Percentiles rank a stretch among this genome's conserved stretches.
Evolutionary conservation across 2,888 invertebrate genomes (phyloP).

Genomic region (Tetranychus truncatus): DNA sequence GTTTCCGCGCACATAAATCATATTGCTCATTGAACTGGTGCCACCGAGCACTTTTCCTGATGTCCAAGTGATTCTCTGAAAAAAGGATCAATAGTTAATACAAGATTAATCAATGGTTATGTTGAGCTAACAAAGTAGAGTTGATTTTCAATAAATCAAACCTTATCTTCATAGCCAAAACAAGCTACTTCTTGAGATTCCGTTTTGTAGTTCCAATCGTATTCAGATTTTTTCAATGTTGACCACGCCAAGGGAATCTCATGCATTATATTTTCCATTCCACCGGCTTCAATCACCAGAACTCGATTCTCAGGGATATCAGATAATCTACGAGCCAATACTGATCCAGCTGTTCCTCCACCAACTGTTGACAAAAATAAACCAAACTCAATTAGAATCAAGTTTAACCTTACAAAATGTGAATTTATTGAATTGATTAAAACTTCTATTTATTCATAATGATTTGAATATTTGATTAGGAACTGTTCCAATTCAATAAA

Average conservation of each 20-base stretch:
- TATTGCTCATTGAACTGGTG: constrained; percentile 65
- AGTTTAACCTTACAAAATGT: background rate
- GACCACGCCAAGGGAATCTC: constrained; percentile 27
- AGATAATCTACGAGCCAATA: constrained; percentile 56
- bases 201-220: constrained; percentile 82
- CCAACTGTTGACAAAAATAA: constrained; percentile 39
- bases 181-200: constrained; percentile 46
- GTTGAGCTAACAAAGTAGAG: constrained; percentile 45
- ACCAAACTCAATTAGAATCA: background rate
- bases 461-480: no score
- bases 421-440: no score
- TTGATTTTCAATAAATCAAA: constrained; percentile 36
- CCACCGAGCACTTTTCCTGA: constrained; percentile 47
- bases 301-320: constrained; percentile 27
- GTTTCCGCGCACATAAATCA: constrained; percentile 76
- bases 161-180: constrained; percentile 24
- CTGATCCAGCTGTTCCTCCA: constrained; percentile 67
- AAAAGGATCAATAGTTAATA: background rate
- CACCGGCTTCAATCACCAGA: constrained; percentile 28
- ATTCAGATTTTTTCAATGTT: constrained; percentile 28
- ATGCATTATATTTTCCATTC: constrained; percentile 27
- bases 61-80: constrained; percentile 20
- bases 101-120: background rate
- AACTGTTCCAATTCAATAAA: no score
- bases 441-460: no score